Percentiles rank a stretch among this genome's conserved stretches.
These are phyloP conservation scores for Protaetia brevitarsis DNA, from an alignment of 1,140 invertebrate species.

Conservation along the genomic window DNA sequence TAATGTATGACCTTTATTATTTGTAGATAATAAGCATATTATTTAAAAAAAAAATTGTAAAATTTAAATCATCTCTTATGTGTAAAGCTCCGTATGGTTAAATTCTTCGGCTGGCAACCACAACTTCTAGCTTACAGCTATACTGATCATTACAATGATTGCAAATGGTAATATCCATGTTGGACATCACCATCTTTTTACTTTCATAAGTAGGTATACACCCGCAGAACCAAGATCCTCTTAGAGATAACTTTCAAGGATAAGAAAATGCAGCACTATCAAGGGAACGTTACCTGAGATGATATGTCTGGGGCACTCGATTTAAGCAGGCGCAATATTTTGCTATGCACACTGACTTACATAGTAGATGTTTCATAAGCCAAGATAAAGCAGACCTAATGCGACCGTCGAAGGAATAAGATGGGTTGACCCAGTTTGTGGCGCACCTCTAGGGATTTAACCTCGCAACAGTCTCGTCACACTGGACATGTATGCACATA, in stretches of 20 bases:
- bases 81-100: too few species aligned
- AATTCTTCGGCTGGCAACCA: too few species aligned
- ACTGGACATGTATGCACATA: conserved; percentile 5
- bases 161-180: too few species aligned
- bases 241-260: background rate
- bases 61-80: too few species aligned
- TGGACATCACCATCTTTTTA: too few species aligned
- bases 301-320: background rate
- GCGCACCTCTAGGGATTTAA: background rate
- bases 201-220: too few species aligned
- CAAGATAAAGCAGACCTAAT: conserved; percentile 9
- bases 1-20: too few species aligned
- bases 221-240: background rate
- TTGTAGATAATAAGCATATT: too few species aligned
- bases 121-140: too few species aligned
- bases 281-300: background rate
- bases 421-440: background rate
- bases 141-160: too few species aligned
- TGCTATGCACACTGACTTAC: conserved; percentile 16
- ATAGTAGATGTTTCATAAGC: background rate
- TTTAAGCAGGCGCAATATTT: conserved; percentile 6
- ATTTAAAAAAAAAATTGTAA: too few species aligned
- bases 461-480: background rate
- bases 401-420: background rate
- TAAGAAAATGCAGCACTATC: background rate